Percentiles rank a stretch among this genome's conserved stretches.
Evolutionary conservation across 2,888 invertebrate genomes (phyloP).

Genomic region (Laothoe populi): DNA sequence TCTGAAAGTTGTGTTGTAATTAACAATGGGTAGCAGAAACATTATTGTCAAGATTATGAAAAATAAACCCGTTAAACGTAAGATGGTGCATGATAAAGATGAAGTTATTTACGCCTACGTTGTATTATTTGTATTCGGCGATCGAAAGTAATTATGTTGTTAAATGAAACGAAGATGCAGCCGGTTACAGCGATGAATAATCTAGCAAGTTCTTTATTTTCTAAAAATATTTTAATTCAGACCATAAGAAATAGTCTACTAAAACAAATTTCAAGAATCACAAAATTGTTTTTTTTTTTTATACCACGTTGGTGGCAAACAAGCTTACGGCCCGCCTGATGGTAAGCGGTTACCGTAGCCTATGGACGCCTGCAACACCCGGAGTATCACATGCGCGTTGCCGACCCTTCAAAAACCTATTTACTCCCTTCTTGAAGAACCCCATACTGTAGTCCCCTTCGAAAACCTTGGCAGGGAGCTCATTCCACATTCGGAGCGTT

Average conservation of each 20-base stretch:
- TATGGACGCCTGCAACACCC: too few relatives aligned
- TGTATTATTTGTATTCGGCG: slow-evolving; percentile 28
- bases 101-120: slow-evolving; percentile 29
- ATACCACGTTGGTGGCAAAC: too few relatives aligned
- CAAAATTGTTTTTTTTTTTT: background rate
- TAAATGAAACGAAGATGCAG: slow-evolving; percentile 19
- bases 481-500: too few relatives aligned
- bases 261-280: slow-evolving; percentile 1
- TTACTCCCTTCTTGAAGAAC: too few relatives aligned
- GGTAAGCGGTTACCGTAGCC: too few relatives aligned
- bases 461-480: too few relatives aligned
- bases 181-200: background rate
- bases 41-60: slow-evolving; percentile 42
- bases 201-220: slow-evolving; percentile 2
- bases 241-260: background rate
- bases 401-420: too few relatives aligned
- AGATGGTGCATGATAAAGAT: slow-evolving; percentile 34
- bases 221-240: slow-evolving; percentile 1
- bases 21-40: slow-evolving; percentile 46
- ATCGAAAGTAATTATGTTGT: slow-evolving; percentile 27
- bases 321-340: too few relatives aligned
- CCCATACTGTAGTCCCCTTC: too few relatives aligned
- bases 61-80: slow-evolving; percentile 39
- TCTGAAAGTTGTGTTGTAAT: slow-evolving; percentile 51
- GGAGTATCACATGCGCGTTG: too few relatives aligned